These are phyloP conservation scores for Cololabis saira DNA, from an alignment of 2,113 vertebrate genomes.

Conservation along the genomic window DNA sequence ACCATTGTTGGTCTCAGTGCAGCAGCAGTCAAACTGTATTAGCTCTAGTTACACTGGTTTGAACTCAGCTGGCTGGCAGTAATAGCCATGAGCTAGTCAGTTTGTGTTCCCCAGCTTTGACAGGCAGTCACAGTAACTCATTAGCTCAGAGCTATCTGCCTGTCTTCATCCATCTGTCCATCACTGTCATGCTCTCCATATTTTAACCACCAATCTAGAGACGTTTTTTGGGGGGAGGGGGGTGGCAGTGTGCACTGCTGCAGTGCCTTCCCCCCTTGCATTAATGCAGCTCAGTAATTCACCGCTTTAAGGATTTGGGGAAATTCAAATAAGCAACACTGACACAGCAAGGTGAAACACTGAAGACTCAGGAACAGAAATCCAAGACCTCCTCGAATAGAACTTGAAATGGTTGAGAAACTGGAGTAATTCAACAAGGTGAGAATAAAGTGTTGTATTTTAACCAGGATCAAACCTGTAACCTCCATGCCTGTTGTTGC, in stretches of 20 bases:
- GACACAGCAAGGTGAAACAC: too few relatives aligned
- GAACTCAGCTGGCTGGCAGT: constrained; percentile 35
- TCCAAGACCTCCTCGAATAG: too few relatives aligned
- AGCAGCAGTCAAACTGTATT: constrained; percentile 4
- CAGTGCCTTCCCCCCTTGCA: too few relatives aligned
- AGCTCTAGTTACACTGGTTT: constrained; percentile 4
- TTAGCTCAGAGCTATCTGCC: constrained; percentile 23
- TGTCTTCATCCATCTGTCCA: constrained; percentile 22
- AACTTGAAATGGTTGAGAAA: constrained; percentile 1
- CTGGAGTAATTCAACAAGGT: constrained; percentile 11
- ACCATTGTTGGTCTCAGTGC: neutral
- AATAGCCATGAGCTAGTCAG: constrained; percentile 19
- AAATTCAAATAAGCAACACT: too few relatives aligned
- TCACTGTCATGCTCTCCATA: constrained; percentile 18
- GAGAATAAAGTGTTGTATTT: constrained; percentile 24
- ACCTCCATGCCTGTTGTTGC: constrained; percentile 23
- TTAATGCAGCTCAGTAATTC: too few relatives aligned
- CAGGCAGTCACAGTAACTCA: constrained; percentile 42
- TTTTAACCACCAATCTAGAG: neutral
- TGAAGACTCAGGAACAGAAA: too few relatives aligned
- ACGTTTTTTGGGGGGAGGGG: too few relatives aligned
- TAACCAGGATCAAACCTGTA: constrained; percentile 5
- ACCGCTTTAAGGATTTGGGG: too few relatives aligned
- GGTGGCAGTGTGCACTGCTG: too few relatives aligned
- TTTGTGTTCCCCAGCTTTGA: constrained; percentile 37